A percentile compares a stretch with the other conserved stretches of the same genome.
These are phyloP conservation scores for Corythornis leucogaster DNA, from an alignment of 2,797 vertebrate genomes.

Conservation along the genomic window DNA sequence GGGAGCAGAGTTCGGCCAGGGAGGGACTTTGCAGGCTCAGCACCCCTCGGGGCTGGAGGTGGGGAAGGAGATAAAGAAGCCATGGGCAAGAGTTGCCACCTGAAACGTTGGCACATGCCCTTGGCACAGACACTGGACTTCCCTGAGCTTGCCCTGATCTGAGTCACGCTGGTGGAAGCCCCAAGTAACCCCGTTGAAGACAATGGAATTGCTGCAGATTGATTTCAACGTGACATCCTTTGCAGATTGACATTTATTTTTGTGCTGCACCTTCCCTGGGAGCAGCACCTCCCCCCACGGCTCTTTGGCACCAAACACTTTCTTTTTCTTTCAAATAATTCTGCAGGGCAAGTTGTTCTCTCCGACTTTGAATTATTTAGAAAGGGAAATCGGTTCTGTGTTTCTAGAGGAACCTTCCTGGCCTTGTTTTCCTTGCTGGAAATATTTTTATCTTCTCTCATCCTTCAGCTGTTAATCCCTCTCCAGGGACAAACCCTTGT, in stretches of 20 bases:
- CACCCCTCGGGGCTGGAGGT: not conserved
- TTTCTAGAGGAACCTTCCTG: constrained; percentile 4
- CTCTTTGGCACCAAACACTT: not conserved
- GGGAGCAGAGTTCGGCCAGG: not conserved
- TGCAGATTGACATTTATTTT: constrained; percentile 41
- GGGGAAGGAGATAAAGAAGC: not conserved
- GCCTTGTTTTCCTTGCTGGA: constrained; percentile 1
- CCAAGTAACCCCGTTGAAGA: constrained; percentile 6
- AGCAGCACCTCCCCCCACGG: rapidly evolving
- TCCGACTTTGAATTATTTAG: constrained; percentile 23
- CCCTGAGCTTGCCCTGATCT: not conserved
- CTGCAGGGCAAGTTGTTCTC: not conserved
- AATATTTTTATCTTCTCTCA: not conserved
- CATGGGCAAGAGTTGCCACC: not conserved
- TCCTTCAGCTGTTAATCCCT: not conserved
- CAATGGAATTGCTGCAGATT: constrained; percentile 54
- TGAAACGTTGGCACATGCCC: not conserved
- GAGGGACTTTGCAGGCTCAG: constrained; percentile 23
- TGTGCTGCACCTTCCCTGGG: not conserved
- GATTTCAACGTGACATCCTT: constrained; percentile 31
- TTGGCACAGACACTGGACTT: not conserved
- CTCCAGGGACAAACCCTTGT: not conserved
- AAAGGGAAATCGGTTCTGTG: not conserved
- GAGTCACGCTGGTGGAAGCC: constrained; percentile 37
- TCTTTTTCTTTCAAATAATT: constrained; percentile 37